Evolutionary conservation across 2,888 invertebrate species (phyloP).

Genomic region (Rhyacophila evoluta): DNA sequence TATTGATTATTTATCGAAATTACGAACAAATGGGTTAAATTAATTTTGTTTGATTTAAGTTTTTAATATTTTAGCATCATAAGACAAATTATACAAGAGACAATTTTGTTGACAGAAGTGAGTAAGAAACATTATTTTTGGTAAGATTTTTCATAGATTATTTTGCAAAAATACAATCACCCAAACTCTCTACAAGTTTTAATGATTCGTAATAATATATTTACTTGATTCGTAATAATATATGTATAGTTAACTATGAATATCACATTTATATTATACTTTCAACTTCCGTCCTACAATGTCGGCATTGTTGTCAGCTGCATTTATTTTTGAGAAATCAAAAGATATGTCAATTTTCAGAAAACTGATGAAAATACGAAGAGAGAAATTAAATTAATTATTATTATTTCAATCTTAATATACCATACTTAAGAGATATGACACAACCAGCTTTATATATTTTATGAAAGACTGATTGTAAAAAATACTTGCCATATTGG

Average conservation of each 20-base stretch:
- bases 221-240: neutral
- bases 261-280: conserved; percentile 7
- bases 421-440: neutral
- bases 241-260: neutral
- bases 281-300: neutral
- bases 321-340: neutral
- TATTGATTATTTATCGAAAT: too few relatives aligned
- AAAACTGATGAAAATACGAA: neutral
- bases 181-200: neutral
- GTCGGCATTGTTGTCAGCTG: neutral
- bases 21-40: too few relatives aligned
- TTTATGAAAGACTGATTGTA: neutral
- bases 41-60: too few relatives aligned
- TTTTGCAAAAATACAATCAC: conserved; percentile 10
- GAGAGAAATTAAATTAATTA: neutral
- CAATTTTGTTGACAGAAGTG: neutral
- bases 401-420: neutral
- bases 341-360: neutral
- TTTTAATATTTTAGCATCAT: neutral
- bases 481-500: conserved; percentile 2
- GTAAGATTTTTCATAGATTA: neutral
- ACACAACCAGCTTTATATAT: conserved; percentile 5
- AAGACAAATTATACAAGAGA: neutral
- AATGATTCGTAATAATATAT: neutral
- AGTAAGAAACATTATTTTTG: neutral